Conservation (phyloP, 2,888 invertebrate species). For the Elmis aenea region DNA sequence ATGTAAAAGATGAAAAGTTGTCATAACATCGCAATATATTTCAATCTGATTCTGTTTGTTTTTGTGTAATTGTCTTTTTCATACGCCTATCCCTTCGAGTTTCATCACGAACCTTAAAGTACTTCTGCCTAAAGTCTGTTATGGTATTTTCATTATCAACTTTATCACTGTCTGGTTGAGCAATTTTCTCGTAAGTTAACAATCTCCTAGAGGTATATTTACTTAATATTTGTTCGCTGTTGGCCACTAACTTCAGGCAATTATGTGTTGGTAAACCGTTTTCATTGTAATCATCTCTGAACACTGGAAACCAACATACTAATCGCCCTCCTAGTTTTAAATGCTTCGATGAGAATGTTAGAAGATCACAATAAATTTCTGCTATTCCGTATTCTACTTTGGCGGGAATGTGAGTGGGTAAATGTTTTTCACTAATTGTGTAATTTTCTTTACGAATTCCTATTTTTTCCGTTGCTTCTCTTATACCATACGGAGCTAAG, state of each 20-base stretch:
- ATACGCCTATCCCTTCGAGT: conserved; percentile 58
- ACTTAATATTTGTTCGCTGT: conserved; percentile 85
- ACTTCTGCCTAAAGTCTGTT: conserved; percentile 59
- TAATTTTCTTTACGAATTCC: conserved; percentile 61
- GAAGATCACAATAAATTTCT: conserved; percentile 77
- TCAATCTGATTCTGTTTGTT: neutral
- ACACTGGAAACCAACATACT: conserved; percentile 94
- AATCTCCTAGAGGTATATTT: conserved; percentile 75
- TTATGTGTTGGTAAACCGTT: conserved; percentile 75
- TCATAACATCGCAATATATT: neutral
- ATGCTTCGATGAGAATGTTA: conserved; percentile 75
- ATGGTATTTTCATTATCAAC: conserved; percentile 42
- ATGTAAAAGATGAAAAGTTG: neutral
- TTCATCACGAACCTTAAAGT: conserved; percentile 64
- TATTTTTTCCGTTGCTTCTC: conserved; percentile 87
- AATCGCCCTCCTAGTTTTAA: conserved; percentile 72
- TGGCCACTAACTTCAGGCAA: conserved; percentile 69
- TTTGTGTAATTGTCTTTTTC: conserved; percentile 33
- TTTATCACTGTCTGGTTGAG: conserved; percentile 47
- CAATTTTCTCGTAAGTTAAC: conserved; percentile 77
- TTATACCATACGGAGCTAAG: conserved; percentile 94
- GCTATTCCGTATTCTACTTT: conserved; percentile 81
- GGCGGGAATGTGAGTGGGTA: conserved; percentile 70
- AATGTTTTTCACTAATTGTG: conserved; percentile 60
- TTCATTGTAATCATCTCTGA: conserved; percentile 70